These are phyloP conservation scores for Macaria notata DNA, from an alignment of 2,888 invertebrate genomes.

Conservation along the genomic window DNA sequence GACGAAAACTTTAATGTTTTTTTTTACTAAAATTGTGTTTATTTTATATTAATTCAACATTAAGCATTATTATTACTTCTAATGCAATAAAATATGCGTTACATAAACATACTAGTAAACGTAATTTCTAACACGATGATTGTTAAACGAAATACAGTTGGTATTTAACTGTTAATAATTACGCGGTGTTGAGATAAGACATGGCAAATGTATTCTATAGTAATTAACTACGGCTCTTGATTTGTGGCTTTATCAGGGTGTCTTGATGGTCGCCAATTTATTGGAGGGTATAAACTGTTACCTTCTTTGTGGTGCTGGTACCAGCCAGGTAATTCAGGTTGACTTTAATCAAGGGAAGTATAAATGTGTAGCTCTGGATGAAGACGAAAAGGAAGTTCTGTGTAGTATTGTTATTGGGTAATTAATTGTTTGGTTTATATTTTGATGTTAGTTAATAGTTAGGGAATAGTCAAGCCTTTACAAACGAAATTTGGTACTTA, in stretches of 20 bases:
- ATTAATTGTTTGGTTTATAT: too few species aligned
- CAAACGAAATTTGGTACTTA: too few species aligned
- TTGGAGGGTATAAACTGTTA: constrained; percentile 50
- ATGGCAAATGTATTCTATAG: constrained; percentile 37
- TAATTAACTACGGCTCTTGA: constrained; percentile 65
- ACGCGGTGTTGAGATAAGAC: constrained; percentile 25
- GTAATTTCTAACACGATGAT: background rate
- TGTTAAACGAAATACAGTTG: constrained; percentile 2
- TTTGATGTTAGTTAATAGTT: too few species aligned
- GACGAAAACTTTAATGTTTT: too few species aligned
- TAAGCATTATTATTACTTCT: too few species aligned
- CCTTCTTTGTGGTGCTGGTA: constrained; percentile 31
- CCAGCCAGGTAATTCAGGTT: constrained; percentile 12
- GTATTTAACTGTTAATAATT: constrained; percentile 21
- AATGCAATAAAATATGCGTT: too few species aligned
- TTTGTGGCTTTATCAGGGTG: constrained; percentile 66
- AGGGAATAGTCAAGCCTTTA: too few species aligned
- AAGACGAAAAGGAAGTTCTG: too few species aligned
- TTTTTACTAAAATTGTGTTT: too few species aligned
- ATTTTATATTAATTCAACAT: too few species aligned
- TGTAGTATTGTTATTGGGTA: too few species aligned
- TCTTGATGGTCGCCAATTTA: constrained; percentile 56
- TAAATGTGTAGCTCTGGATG: constrained; percentile 4
- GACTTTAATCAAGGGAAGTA: constrained; percentile 4
- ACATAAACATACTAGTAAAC: background rate